Evolutionary conservation across 2,113 vertebrate species (phyloP).

Genomic region (Ia io): DNA sequence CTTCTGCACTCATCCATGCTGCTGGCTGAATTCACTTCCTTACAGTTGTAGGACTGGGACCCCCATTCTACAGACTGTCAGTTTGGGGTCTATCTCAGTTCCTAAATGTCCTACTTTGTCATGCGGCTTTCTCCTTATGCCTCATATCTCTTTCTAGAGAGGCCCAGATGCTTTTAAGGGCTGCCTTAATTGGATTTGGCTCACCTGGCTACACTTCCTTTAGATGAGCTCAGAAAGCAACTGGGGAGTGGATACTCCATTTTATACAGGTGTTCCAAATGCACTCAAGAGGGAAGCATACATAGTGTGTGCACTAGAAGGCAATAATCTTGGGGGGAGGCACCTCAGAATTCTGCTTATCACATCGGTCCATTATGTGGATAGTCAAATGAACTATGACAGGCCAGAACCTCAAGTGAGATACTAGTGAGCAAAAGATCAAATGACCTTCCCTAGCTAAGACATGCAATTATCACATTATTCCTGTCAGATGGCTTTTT

Average conservation of each 20-base stretch:
- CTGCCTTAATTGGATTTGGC: background rate
- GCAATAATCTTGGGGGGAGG: background rate
- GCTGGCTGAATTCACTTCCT: background rate
- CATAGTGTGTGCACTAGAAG: background rate
- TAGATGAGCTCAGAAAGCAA: background rate
- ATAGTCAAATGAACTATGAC: background rate
- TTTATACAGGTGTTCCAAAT: fast-evolving
- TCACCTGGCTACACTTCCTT: background rate
- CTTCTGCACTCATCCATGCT: fast-evolving
- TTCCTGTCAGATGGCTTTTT: background rate
- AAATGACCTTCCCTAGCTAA: background rate
- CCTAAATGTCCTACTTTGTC: background rate
- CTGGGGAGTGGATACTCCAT: too few relatives aligned
- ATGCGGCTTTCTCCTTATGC: too few relatives aligned
- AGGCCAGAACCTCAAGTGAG: background rate
- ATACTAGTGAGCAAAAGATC: background rate
- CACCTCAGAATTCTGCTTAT: background rate
- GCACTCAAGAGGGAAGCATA: background rate
- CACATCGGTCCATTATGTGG: background rate
- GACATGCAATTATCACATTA: background rate
- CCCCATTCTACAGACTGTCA: background rate
- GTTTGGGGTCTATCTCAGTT: background rate
- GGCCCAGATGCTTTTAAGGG: background rate
- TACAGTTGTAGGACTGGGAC: background rate
- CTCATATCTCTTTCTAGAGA: background rate